A percentile compares a stretch with the other conserved stretches of the same genome.
Evolutionary conservation across 2,113 vertebrate species (phyloP).

Genomic region (Halichoeres trimaculatus): DNA sequence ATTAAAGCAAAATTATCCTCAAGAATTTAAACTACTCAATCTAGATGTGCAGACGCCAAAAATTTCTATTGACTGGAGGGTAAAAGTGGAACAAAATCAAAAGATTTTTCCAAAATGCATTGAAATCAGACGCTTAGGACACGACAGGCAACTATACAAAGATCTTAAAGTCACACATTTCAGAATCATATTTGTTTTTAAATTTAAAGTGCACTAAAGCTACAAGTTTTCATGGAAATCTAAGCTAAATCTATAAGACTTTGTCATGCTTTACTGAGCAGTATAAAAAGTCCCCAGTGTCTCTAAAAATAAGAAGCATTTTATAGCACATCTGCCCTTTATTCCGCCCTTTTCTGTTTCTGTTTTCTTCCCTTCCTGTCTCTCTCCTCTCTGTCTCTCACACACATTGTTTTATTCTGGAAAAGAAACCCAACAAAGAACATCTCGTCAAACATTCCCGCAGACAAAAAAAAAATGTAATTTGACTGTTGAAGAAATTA

Average conservation of each 20-base stretch:
- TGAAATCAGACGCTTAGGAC: too few species aligned
- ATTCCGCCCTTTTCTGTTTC: neutral
- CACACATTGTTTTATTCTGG: slow-evolving; percentile 64
- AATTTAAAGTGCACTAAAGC: neutral
- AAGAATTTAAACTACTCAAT: too few species aligned
- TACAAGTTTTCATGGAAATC: neutral
- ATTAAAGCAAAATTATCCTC: too few species aligned
- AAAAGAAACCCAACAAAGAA: slow-evolving; percentile 74
- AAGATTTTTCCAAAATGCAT: too few species aligned
- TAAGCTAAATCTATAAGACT: too few species aligned
- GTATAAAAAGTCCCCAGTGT: neutral
- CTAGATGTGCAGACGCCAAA: too few species aligned
- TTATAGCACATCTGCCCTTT: neutral
- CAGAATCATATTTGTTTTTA: neutral
- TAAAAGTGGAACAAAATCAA: too few species aligned
- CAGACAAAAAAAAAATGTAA: slow-evolving; percentile 79
- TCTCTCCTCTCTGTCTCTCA: slow-evolving; percentile 35
- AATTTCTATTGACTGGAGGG: too few species aligned
- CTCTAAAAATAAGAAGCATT: neutral
- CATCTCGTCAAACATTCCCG: slow-evolving; percentile 75
- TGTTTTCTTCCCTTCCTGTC: slow-evolving; percentile 9
- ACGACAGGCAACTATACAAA: too few species aligned
- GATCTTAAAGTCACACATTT: too few species aligned
- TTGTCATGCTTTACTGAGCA: neutral
- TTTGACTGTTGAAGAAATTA: slow-evolving; percentile 80